Evolutionary conservation across 2,888 invertebrate species (phyloP).

Genomic region (Watsonalla cultraria): DNA sequence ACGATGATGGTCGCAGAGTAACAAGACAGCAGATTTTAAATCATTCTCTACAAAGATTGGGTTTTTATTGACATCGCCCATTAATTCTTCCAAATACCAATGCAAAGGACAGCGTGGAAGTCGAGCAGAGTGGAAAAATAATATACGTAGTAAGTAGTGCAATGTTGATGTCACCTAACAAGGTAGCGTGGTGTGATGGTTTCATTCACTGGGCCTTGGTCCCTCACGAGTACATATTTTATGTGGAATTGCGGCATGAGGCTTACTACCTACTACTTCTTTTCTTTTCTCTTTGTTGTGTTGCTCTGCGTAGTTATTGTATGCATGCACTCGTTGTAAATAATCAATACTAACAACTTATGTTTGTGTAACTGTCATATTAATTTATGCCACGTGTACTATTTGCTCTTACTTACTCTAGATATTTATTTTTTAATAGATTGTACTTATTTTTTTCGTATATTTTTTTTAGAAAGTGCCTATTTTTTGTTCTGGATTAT

Average conservation of each 20-base stretch:
- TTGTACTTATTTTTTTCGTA: no score
- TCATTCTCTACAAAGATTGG: slow-evolving; percentile 68
- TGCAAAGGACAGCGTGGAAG: slow-evolving; percentile 53
- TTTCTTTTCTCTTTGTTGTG: slow-evolving; percentile 54
- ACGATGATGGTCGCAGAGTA: slow-evolving; percentile 62
- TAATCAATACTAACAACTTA: slow-evolving; percentile 39
- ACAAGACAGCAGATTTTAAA: slow-evolving; percentile 54
- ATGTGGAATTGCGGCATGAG: slow-evolving; percentile 48
- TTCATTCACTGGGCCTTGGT: slow-evolving; percentile 44
- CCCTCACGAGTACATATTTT: slow-evolving; percentile 24
- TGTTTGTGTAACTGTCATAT: slow-evolving; percentile 2
- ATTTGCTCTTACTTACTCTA: background rate
- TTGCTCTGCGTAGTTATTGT: slow-evolving; percentile 60
- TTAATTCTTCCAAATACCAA: slow-evolving; percentile 35
- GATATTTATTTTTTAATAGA: no score
- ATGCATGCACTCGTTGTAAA: slow-evolving; percentile 34
- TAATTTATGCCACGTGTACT: slow-evolving; percentile 9
- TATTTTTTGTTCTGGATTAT: no score
- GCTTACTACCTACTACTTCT: slow-evolving; percentile 27
- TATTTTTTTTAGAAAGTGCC: no score
- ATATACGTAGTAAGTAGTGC: slow-evolving; percentile 57
- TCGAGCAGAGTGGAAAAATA: slow-evolving; percentile 27
- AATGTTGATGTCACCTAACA: slow-evolving; percentile 59
- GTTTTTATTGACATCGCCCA: slow-evolving; percentile 52
- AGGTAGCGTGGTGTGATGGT: slow-evolving; percentile 71